Percentiles rank a stretch among this genome's conserved stretches.
Evolutionary conservation across 2,797 vertebrate genomes (phyloP).

Genomic region (Lates japonicus): DNA sequence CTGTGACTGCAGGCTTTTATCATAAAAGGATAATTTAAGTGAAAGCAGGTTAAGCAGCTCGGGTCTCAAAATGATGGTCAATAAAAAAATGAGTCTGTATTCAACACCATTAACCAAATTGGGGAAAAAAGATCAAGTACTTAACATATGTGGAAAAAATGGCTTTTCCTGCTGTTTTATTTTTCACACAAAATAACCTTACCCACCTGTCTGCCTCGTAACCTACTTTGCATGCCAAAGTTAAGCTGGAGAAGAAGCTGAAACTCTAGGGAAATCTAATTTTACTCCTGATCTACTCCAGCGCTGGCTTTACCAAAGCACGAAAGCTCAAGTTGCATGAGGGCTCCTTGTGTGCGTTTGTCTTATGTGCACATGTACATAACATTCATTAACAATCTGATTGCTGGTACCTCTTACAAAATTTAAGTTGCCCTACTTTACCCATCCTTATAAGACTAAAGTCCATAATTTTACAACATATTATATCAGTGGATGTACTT

Average conservation of each 20-base stretch:
- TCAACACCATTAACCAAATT: conserved; percentile 41
- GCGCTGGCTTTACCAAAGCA: conserved; percentile 13
- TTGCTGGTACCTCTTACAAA: neutral
- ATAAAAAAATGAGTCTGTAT: conserved; percentile 30
- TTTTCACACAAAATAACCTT: neutral
- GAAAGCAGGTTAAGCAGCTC: conserved; percentile 36
- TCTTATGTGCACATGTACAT: neutral
- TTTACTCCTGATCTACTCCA: conserved; percentile 62
- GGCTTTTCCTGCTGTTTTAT: neutral
- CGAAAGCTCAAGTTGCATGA: conserved; percentile 6
- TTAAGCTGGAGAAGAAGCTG: conserved; percentile 25
- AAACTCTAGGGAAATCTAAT: conserved; percentile 62
- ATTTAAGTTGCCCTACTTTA: neutral
- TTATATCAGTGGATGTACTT: neutral
- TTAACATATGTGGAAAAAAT: neutral
- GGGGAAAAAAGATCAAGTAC: neutral
- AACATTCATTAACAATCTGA: neutral
- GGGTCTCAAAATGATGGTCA: conserved; percentile 44
- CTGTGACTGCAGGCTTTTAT: conserved; percentile 32
- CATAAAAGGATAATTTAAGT: conserved; percentile 30
- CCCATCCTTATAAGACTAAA: neutral
- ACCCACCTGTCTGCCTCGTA: neutral
- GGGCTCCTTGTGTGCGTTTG: neutral
- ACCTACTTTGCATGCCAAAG: conserved; percentile 21
- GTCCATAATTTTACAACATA: neutral